Percentiles rank a stretch among this genome's conserved stretches.
phyloP scores from a whole-genome alignment of 2,113 vertebrate genomes.

The Dromaius novaehollandiae region DNA sequence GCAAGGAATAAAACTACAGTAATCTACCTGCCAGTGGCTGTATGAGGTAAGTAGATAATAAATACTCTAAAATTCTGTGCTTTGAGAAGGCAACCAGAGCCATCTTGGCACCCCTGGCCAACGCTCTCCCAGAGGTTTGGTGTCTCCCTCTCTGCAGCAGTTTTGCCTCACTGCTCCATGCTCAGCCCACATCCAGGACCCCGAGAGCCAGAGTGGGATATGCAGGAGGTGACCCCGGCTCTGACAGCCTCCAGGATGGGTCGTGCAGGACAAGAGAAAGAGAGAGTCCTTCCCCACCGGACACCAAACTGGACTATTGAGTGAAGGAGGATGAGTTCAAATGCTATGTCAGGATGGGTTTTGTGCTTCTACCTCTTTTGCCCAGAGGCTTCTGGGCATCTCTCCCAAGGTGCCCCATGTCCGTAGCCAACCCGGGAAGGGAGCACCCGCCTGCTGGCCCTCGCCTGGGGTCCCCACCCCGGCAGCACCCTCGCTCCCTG shows the following conservation, averaged over 20 bases:
- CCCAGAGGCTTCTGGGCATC: not conserved
- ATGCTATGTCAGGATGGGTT: not conserved
- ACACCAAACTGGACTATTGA: not conserved
- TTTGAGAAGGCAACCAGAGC: not conserved
- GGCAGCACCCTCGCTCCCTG: too few species aligned
- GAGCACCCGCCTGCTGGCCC: too few species aligned
- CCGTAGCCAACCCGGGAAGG: not conserved
- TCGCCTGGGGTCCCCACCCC: too few species aligned
- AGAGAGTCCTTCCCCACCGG: not conserved
- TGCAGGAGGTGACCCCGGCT: not conserved
- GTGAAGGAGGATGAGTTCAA: not conserved
- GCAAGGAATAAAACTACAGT: not conserved
- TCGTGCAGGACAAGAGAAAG: not conserved
- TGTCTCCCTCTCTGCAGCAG: not conserved
- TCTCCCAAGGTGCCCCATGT: not conserved
- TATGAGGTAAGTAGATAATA: not conserved
- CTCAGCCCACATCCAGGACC: not conserved
- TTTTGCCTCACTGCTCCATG: not conserved
- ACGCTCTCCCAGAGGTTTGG: not conserved
- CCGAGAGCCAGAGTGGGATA: accelerated
- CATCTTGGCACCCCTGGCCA: accelerated
- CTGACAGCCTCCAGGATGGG: accelerated
- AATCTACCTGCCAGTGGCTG: not conserved
- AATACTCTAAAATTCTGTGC: not conserved
- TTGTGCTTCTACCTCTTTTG: not conserved